phyloP scores from a whole-genome alignment of 2,888 invertebrate species.

The Drosophila ochracea region DNA sequence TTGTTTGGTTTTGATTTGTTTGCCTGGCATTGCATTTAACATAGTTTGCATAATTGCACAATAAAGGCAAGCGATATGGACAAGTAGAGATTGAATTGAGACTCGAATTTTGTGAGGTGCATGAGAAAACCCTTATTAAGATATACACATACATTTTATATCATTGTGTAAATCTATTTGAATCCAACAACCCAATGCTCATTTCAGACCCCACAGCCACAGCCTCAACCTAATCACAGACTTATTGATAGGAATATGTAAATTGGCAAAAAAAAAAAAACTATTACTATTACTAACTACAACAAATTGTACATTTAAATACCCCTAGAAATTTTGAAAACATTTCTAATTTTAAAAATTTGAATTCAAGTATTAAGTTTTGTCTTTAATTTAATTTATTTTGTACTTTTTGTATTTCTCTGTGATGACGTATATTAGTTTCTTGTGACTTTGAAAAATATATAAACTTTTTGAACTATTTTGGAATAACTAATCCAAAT shows the following conservation, averaged over 20 bases:
- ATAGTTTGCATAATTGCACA: constrained; percentile 38
- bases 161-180: neutral
- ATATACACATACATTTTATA: neutral
- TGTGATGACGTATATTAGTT: no score
- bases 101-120: constrained; percentile 1
- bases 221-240: neutral
- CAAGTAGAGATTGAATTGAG: neutral
- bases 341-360: no score
- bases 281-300: neutral
- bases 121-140: neutral
- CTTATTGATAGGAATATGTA: neutral
- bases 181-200: neutral
- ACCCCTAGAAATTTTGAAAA: no score
- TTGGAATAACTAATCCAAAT: no score
- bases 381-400: no score
- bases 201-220: neutral
- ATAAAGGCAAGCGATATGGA: constrained; percentile 7
- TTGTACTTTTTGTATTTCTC: no score
- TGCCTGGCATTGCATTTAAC: constrained; percentile 30
- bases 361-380: no score
- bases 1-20: constrained; percentile 36
- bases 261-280: neutral
- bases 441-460: no score
- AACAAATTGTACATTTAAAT: no score
- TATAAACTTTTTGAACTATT: no score